Evolutionary conservation across 2,113 vertebrate genomes (phyloP), one percentile per base, ranked within the genome.

Genomic region (Boulengeromyrus knoepffleri): DNA sequence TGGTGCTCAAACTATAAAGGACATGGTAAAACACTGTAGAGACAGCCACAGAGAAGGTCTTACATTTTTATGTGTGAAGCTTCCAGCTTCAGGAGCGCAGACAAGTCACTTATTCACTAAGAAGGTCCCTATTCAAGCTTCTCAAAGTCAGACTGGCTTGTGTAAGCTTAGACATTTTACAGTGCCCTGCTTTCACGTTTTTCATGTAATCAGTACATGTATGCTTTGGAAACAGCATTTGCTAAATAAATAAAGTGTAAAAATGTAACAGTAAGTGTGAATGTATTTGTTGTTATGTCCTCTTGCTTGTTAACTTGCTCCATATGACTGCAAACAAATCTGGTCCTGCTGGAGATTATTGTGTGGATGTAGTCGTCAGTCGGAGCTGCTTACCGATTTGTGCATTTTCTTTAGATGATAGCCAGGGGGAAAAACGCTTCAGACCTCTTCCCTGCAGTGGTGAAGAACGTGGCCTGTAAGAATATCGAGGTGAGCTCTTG

Each of bases 401-500:
- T 88, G 46, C 47, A 27, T 91, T 89, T 91, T 42, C 89, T 58
- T 56, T 93, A 99, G 99, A 99, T 99, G 98, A 99, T 99, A 0
- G 99, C 99, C 87, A 94, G 99, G 19, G 99, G 99, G 1, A 99
- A 99, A 95, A 99, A 99, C 0, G 97, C 98, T 4, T 99, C 99
- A 0, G 99, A 99, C 92, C 97, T 99, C 87, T 99, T 99, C 91
- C 99, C 99, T 5, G 98, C 99, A 0, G 99, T 99, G 90, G 99
- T 99, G 92, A 99, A 99, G 94, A 99, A 99, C 0, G 99, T 99
- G 53, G 99, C 98, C 90, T 99, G 98, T 92, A 99, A 99, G 94
- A 99, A 99, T 94, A 99, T 99, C 0, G 99, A 99, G 98, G 99
- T 99, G 90, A 88, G 95, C 92, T 53, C 56, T 24, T 66, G 36